Percentiles rank a stretch among this genome's conserved stretches.
These are phyloP conservation scores for Megaceryle maxima DNA, from an alignment of 2,113 vertebrate species.

Conservation along the genomic window DNA sequence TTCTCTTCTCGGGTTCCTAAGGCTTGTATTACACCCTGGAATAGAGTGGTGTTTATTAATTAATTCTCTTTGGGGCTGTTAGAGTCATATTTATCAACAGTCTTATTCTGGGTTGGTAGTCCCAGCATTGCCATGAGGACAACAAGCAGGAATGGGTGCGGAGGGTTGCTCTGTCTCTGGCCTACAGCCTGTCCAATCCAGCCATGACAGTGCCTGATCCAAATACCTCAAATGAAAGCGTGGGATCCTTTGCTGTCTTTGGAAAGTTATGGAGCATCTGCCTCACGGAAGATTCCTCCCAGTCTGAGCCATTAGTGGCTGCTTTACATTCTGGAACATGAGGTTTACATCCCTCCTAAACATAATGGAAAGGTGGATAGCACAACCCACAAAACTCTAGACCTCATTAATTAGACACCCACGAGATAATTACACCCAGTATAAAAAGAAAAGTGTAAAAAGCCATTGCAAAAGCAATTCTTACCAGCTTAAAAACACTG, in stretches of 20 bases:
- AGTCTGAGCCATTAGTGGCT: background rate
- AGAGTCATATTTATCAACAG: background rate
- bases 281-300: background rate
- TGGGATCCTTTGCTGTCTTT: background rate
- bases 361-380: constrained; percentile 9
- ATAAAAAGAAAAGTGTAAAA: background rate
- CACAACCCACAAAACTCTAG: background rate
- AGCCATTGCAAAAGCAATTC: background rate
- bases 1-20: constrained; percentile 43
- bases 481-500: background rate
- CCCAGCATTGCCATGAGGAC: background rate
- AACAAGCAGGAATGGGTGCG: background rate
- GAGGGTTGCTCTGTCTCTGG: background rate
- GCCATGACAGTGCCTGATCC: background rate
- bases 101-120: background rate
- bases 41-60: constrained; percentile 39
- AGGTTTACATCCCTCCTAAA: background rate
- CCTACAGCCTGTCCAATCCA: background rate
- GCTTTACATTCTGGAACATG: background rate
- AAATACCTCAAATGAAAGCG: background rate
- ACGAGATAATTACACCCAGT: background rate
- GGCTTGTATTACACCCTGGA: constrained; percentile 37
- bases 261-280: background rate
- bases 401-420: constrained; percentile 48
- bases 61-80: background rate